A percentile compares a stretch with the other conserved stretches of the same genome.
These are phyloP conservation scores for Aurelia sp. DNA, from an alignment of 30 jellyfish, hydroid and myxozoan genomes.

Conservation along the genomic window DNA sequence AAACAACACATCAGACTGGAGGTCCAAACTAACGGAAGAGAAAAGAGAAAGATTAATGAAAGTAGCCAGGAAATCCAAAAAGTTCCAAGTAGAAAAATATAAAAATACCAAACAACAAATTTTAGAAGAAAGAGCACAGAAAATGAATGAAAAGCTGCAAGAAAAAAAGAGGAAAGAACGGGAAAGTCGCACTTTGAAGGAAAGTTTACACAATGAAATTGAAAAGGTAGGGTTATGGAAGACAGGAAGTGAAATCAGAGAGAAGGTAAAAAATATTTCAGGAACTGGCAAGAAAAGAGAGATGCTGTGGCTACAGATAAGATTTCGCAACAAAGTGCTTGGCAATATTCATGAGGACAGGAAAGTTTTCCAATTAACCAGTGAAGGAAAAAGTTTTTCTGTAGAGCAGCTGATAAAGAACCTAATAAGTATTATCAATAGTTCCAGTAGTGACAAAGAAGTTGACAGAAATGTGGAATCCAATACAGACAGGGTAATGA, in stretches of 20 bases:
- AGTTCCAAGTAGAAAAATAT: conserved; percentile 4
- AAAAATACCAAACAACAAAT: background rate
- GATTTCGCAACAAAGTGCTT: background rate
- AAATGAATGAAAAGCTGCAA: background rate
- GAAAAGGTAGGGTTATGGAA: background rate
- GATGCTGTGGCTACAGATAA: background rate
- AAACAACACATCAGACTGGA: conserved; percentile 19
- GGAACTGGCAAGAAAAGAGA: background rate
- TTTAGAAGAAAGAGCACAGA: background rate
- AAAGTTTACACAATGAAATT: background rate
- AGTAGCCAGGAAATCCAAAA: conserved; percentile 25
- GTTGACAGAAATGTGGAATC: background rate
- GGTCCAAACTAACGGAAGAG: background rate
- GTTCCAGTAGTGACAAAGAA: background rate
- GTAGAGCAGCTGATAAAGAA: background rate
- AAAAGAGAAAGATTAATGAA: background rate
- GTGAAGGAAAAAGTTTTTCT: background rate
- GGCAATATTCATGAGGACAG: background rate
- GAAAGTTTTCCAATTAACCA: background rate
- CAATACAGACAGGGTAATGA: background rate
- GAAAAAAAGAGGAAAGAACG: conserved; percentile 6
- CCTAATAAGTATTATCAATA: background rate
- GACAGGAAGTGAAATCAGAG: background rate
- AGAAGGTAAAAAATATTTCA: background rate
- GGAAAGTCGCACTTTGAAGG: background rate